Evolutionary conservation across 2,888 invertebrate species (phyloP), one percentile per base, ranked within the genome.

Genomic region (Aromia moschata): DNA sequence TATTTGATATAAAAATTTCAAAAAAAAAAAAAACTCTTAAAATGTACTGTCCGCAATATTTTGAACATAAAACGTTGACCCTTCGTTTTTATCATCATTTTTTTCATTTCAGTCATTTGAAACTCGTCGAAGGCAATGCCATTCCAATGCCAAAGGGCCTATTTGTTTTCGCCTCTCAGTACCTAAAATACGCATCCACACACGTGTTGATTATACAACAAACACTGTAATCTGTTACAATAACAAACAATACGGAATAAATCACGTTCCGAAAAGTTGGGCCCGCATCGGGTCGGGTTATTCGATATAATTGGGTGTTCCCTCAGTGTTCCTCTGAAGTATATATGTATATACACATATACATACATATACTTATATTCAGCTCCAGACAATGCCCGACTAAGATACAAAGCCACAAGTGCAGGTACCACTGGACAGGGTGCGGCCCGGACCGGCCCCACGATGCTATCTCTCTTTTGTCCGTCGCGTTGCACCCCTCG

Each of bases 381-480:
- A 17, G 20, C 38, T 33, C 45, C 30, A 55, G 55, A 55, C 55
- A 55, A 55, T 55, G 45, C 55, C 25, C 45, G 31, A 45, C 54
- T 44, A 43, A 54, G 54, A 45, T 45, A 55, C 55, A 49, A 49
- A 45, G 54, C 44, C 44, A 53, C 47, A 47, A 47, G 53, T 44
- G 51, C 53, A 44, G 60, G 53, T 57, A 53, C 55, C 47, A 59
- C 56, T 59, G 62, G 62, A 62, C 58, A 64, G 64, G 64, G 64
- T 62, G 64, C 60, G 64, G 64, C 60, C 16, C 12, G 11, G 43
- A 52, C 60, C 52, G 54, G 56, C 59, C 59, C 59, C 51, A 56
- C 57, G 64, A 64, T 64, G 54, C 55, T 60, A 64, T 64, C 64
- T 64, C 59, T 62, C 59, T 64, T 60, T 46, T 60, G 53, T 38